A percentile compares a stretch with the other conserved stretches of the same genome.
Evolutionary conservation across 1,140 invertebrate species (phyloP).

Genomic region (Olivierus martensii): DNA sequence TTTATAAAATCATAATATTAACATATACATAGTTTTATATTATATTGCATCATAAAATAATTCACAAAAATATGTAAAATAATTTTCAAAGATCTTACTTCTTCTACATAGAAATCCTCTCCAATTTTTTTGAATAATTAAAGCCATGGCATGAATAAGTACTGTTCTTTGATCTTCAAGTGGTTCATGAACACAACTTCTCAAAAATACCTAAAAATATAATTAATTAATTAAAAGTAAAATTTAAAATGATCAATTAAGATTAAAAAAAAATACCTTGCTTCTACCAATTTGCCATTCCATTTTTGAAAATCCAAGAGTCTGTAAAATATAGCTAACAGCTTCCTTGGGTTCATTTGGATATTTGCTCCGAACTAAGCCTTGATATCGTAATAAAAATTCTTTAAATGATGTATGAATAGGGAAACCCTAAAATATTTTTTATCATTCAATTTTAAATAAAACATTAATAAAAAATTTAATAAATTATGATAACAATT

Average conservation of each 20-base stretch:
- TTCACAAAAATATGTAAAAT: too few relatives aligned
- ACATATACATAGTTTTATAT: too few relatives aligned
- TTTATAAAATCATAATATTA: too few relatives aligned
- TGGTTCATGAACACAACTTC: slow-evolving; percentile 68
- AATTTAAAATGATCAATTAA: too few relatives aligned
- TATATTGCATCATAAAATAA: too few relatives aligned
- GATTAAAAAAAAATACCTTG: slow-evolving; percentile 34
- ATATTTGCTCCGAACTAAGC: slow-evolving; percentile 28
- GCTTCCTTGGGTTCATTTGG: slow-evolving; percentile 13
- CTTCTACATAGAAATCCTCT: slow-evolving; percentile 44
- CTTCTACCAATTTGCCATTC: slow-evolving; percentile 86
- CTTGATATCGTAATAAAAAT: slow-evolving; percentile 65
- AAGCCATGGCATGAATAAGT: slow-evolving; percentile 51
- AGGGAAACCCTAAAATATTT: slow-evolving; percentile 57
- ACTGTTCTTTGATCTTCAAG: slow-evolving; percentile 62
- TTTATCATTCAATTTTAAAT: background rate
- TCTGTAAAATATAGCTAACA: slow-evolving; percentile 34
- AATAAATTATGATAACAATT: background rate
- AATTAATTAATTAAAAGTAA: too few relatives aligned
- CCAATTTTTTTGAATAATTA: slow-evolving; percentile 66
- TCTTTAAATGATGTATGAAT: slow-evolving; percentile 65
- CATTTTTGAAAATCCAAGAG: slow-evolving; percentile 43
- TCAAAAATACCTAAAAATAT: slow-evolving; percentile 50
- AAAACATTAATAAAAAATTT: background rate
- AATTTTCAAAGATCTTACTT: slow-evolving; percentile 30